A percentile compares a stretch with the other conserved stretches of the same genome.
These are phyloP conservation scores for Corapipo altera DNA, from an alignment of 2,113 vertebrate genomes.

Conservation along the genomic window DNA sequence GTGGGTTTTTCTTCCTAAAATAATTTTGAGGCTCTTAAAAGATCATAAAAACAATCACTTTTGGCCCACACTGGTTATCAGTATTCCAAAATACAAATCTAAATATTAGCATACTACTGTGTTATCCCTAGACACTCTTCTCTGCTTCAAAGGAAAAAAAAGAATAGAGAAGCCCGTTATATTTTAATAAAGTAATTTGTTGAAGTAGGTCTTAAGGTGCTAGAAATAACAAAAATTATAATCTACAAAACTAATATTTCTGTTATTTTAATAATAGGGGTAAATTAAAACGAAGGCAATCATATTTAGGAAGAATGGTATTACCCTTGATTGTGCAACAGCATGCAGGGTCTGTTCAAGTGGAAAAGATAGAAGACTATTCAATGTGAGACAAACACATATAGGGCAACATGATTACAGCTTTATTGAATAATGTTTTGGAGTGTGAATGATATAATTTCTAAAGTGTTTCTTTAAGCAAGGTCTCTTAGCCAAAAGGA, in stretches of 20 bases:
- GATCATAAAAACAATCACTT: neutral
- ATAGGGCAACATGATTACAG: neutral
- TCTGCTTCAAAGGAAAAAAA: neutral
- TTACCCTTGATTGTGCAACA: neutral
- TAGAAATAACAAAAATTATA: neutral
- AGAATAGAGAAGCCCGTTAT: neutral
- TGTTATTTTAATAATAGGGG: neutral
- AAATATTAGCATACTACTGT: neutral
- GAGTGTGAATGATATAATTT: slow-evolving; percentile 29
- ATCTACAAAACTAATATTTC: neutral
- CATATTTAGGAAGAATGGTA: neutral
- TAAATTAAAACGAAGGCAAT: neutral
- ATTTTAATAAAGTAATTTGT: neutral
- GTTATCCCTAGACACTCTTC: neutral
- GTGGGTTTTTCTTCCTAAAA: neutral
- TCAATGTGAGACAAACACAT: slow-evolving; percentile 16
- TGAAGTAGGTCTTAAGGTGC: neutral
- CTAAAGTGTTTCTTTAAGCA: slow-evolving; percentile 14
- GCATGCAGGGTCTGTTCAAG: neutral
- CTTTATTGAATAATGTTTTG: slow-evolving; percentile 16
- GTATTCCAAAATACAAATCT: neutral
- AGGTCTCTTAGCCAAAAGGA: neutral
- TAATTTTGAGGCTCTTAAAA: neutral
- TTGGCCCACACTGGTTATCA: neutral
- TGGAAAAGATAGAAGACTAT: slow-evolving; percentile 10